Conservation (phyloP, 2,797 vertebrate genomes). For the Sebastiscus tertius region DNA sequence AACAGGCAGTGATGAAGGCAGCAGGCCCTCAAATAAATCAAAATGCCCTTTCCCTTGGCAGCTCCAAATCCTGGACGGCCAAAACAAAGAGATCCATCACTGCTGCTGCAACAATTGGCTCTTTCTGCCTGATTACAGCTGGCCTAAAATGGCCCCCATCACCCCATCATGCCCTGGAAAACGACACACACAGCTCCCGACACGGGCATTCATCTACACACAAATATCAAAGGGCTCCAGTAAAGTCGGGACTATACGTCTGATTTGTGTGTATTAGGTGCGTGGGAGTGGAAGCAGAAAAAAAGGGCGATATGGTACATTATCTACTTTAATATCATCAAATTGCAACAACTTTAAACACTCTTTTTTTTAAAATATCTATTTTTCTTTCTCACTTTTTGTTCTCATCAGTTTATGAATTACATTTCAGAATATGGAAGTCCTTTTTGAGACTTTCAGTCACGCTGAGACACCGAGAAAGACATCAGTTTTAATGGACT, state of each 20-base stretch:
- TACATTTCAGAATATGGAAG: constrained; percentile 34
- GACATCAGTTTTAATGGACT: constrained; percentile 41
- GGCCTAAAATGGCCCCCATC: constrained; percentile 49
- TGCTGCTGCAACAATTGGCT: constrained; percentile 59
- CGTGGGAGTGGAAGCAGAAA: neutral
- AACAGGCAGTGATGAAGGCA: constrained; percentile 49
- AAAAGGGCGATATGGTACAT: neutral
- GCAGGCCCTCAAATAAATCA: constrained; percentile 57
- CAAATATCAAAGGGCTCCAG: constrained; percentile 12
- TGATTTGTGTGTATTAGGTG: neutral
- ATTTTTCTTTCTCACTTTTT: neutral
- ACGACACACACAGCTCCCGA: constrained; percentile 51
- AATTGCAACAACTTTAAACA: constrained; percentile 12
- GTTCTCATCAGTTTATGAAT: constrained; percentile 39
- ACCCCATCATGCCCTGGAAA: constrained; percentile 41
- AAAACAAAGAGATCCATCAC: constrained; percentile 76
- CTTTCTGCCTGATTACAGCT: constrained; percentile 70
- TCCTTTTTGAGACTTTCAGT: constrained; percentile 21
- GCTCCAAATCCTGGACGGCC: constrained; percentile 56
- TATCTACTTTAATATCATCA: neutral
- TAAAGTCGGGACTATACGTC: neutral
- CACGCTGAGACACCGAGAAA: neutral
- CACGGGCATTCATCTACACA: constrained; percentile 41
- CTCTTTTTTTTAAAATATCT: neutral
- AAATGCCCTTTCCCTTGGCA: constrained; percentile 62